Evolutionary conservation across 1,140 invertebrate genomes (phyloP), one percentile per base, ranked within the genome.

Genomic region (Drosophila mayri): DNA sequence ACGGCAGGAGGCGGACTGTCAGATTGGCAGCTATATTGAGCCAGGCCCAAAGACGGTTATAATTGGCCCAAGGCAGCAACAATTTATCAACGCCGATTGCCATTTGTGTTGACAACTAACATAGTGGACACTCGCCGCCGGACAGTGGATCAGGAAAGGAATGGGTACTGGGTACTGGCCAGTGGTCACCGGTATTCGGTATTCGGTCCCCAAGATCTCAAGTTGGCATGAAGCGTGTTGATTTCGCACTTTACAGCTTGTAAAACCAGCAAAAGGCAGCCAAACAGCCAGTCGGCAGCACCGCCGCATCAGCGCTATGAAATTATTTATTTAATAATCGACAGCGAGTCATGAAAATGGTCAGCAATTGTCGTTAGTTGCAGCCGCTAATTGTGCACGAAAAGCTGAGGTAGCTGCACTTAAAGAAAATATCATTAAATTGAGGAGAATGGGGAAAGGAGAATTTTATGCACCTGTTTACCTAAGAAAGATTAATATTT

Each of bases 321-420:
- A 90, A 88, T 88, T 90, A 88, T 88, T 90, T 90, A 90, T 90
- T 88, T 88, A 88, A 88, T 88, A 88, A 88, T 88, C 79, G 63
- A 74, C 55, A 40, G 52, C 72, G 32, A 76, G 73, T 76, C 65
- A 78, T 84, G 61, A 80, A 77, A 88, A 77, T 88, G 84, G 80
- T 71, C 84, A 80, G 65, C 81, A 83, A 83, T 85, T 86, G 84
- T 79, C 61, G 82, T 70, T 77, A 68, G 58, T 62, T 61, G 68
- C 66, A 46, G 52, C 49, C 76, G 77, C 85, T 88, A 88, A 88
- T 88, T 88, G 85, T 83, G 70, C 74, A 90, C 85, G 81, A 88
- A 88, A 88, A 79, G 68, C 80, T 47, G 16, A 8, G n/a, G 30
- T 1, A 4, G 14, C 0, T 55, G 16, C 35, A 55, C 52, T 16